Evolutionary conservation across 2,797 vertebrate genomes (phyloP), one percentile per base, ranked within the genome.

Genomic region (Eleutherodactylus coqui): DNA sequence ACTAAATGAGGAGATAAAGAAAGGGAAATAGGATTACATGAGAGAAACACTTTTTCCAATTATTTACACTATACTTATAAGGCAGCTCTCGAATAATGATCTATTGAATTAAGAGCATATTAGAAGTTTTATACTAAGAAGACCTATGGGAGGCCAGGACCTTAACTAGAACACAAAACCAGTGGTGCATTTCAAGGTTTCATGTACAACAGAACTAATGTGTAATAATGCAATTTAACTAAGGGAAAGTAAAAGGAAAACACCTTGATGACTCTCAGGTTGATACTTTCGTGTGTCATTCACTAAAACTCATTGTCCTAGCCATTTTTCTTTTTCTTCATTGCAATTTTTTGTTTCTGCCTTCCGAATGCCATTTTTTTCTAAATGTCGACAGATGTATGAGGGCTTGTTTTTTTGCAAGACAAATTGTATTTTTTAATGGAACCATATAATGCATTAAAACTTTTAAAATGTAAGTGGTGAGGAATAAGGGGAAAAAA

Each of bases 1-100:
- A 84, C 51, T 69, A 87, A 87, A 87, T 87, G 36, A 84, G 81
- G 79, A 87, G 64, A 87, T 79, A 87, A 87, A 83, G 81, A 60
- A 87, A 32, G 10, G 64, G 51, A 84, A 83, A 87, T 87, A 43
- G 53, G 67, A 84, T 87, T 87, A 87, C 81, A 84, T 24, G 86
- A 79, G 43, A 83, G 29, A 27, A 79, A 80, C 86, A 87, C 70
- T 87, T 84, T 87, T 87, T 87, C 53, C 76, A 84, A 87, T 87
- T 84, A 87, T 67, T 64, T 49, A 60, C 47, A 79, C 34, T 79
- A 67, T 53, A 84, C 53, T 79, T 87, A 87, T 79, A 79, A 87
- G 67, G 67, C 38, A 84, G 62, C 75, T 64, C 69, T 73, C 6
- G 53, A 79, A 83, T 83, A 84, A 73, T 84, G 53, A 75, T 84